phyloP scores from a whole-genome alignment of 2,888 invertebrate species.

The Pseudoips prasinana region DNA sequence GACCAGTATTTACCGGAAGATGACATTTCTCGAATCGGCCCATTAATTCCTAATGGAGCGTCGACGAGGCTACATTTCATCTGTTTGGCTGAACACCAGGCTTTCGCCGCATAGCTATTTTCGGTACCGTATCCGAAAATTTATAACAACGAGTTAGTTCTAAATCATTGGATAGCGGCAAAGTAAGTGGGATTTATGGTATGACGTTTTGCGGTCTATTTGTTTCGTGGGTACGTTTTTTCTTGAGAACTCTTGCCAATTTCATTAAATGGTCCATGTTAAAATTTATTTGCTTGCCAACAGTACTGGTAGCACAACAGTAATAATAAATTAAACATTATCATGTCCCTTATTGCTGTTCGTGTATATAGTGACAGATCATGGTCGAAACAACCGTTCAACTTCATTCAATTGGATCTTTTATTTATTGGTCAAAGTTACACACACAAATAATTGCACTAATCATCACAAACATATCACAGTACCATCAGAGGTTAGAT shows the following conservation, averaged over 20 bases:
- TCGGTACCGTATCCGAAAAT: constrained; percentile 72
- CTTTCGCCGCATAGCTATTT: constrained; percentile 70
- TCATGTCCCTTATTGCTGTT: no score
- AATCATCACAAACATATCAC: no score
- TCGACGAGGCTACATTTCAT: constrained; percentile 73
- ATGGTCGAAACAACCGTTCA: no score
- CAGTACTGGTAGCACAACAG: no score
- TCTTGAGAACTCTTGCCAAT: constrained; percentile 29
- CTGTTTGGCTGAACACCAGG: constrained; percentile 76
- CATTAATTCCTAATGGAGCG: constrained; percentile 80
- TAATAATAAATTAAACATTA: no score
- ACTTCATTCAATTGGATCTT: no score
- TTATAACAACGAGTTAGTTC: constrained; percentile 76
- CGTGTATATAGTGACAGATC: no score
- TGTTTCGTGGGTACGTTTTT: constrained; percentile 45
- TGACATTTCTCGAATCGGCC: constrained; percentile 78
- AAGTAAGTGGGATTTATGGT: constrained; percentile 73
- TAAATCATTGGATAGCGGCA: constrained; percentile 71
- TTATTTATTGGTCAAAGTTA: no score
- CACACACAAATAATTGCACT: no score
- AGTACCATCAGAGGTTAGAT: no score
- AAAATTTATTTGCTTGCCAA: constrained; percentile 10
- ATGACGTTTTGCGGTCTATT: constrained; percentile 60
- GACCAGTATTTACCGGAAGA: constrained; percentile 72
- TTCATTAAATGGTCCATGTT: constrained; percentile 10